Percentiles rank a stretch among this genome's conserved stretches.
Evolutionary conservation across 2,888 invertebrate genomes (phyloP).

Genomic region (Idaea aversata): DNA sequence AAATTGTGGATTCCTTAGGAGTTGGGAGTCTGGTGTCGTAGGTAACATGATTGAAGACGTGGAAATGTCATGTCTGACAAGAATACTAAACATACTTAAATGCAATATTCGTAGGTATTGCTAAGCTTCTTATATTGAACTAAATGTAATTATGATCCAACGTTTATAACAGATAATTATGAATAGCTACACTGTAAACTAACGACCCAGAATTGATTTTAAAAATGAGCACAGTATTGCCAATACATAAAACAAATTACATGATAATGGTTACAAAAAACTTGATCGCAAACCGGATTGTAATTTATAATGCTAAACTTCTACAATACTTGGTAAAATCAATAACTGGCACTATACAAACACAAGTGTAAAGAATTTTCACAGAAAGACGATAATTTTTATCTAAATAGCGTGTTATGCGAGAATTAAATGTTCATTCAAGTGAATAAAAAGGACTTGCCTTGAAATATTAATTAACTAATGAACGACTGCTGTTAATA

Average conservation of each 20-base stretch:
- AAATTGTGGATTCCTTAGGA: neutral
- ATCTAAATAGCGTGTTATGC: neutral
- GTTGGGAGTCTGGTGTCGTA: constrained; percentile 2
- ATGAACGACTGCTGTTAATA: neutral
- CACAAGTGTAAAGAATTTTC: neutral
- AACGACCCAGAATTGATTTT: neutral
- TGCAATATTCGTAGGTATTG: no score
- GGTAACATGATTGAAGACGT: neutral
- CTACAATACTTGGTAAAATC: constrained; percentile 1
- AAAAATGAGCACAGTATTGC: neutral
- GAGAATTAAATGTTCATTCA: neutral
- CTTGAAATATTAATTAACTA: neutral
- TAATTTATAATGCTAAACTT: neutral
- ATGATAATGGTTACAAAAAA: constrained; percentile 8
- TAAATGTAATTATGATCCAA: no score
- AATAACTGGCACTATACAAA: neutral
- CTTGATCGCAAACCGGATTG: constrained; percentile 5
- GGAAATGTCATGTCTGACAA: neutral
- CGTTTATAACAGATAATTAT: no score
- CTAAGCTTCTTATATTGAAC: no score
- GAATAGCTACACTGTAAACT: neutral
- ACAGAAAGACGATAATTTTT: neutral
- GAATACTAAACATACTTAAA: neutral
- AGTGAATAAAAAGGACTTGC: neutral
- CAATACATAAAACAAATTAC: neutral